Evolutionary conservation across 2,113 vertebrate species (phyloP), one percentile per base, ranked within the genome.

Genomic region (Burhinus oedicnemus): DNA sequence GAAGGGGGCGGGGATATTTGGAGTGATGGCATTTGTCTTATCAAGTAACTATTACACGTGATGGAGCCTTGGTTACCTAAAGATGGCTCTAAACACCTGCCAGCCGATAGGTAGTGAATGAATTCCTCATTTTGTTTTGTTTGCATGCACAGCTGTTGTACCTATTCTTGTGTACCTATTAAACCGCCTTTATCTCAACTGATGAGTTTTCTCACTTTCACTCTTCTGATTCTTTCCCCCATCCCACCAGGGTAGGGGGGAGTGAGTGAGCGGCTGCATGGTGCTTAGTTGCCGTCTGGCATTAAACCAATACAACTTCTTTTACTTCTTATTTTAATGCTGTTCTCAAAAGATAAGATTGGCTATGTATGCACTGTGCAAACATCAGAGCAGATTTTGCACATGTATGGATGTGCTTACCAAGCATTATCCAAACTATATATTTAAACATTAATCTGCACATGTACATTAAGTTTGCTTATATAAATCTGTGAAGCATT

Each of bases 171-270:
- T n/a, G n/a, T 71, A 65, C 29, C 20, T 72, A 16, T 55, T 64
- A 34, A 72, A 36, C 20, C 12, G 5, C 8, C 29, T 78, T 69
- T 42, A 61, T 81, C 30, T 36, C 45, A 72, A 27, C 7, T 2
- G 4, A 49, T 1, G 1, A 57, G 16, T 44, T 80, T 85, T 75
- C 32, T 51, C 25, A 38, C 14, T 45, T 90, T 38, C 12, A 44
- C 16, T 10, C 36, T 85, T 80, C 29, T 27, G 62, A 52, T 64
- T 76, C 27, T 51, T 32, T 69, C 42, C 11, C 6, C 13, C 6
- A 44, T 80, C 23, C 38, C 5, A 3, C 38, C 2, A 0, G 16
- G 18, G 15, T 3, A 8, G 1, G 3, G 4, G 4, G 3, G 4
- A 36, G 10, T 51, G 27, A 72, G 36, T 1, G 0, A 82, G 51